Evolutionary conservation across 2,888 invertebrate genomes (phyloP), one percentile per base, ranked within the genome.

Genomic region (Allacma fusca): DNA sequence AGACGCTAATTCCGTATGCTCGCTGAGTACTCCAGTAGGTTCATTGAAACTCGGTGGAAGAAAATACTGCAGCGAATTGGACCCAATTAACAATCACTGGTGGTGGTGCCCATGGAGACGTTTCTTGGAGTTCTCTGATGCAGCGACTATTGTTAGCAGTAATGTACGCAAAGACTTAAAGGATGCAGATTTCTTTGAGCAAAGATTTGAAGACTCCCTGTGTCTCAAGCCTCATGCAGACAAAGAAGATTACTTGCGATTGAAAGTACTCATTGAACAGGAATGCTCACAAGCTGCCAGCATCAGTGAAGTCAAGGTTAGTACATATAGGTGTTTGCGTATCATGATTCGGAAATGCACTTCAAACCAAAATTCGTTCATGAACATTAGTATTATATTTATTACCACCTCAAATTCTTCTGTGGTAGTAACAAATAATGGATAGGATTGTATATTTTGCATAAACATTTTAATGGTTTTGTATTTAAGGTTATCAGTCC

Each of bases 81-180:
- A 75, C 21, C 75, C 75, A 9, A 68, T 75, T n/a, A 68, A 75
- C 21, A 75, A 75, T 57, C 75, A 75, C 21, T 57, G 40, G 26
- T 75, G 75, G 75, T 75, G 68, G 67, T 75, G 75, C 34, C 75
- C 75, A 4, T 75, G 75, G 75, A n/a, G 75, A n/a, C 26, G 59
- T 9, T 75, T 75, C 50, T 34, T 75, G 28, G 75, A 75, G 26
- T 75, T 75, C 67, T 67, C 75, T 1, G n/a, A 67, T 7, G 74
- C 74, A 12, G 50, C 50, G 5, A n/a, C 16, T 5, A 50, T 50
- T 4, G 57, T 57, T 2, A 4, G 65, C 1, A 65, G 43, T 19
- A 21, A 65, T 13, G 21, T 19, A 13, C 21, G 21, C 12, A 44
- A 24, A 9, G 59, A 57, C 24, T 1, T 57, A 2, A 44, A 64